These are phyloP conservation scores for Coregonus suidteri DNA, from an alignment of 2,797 vertebrate genomes.

Conservation along the genomic window DNA sequence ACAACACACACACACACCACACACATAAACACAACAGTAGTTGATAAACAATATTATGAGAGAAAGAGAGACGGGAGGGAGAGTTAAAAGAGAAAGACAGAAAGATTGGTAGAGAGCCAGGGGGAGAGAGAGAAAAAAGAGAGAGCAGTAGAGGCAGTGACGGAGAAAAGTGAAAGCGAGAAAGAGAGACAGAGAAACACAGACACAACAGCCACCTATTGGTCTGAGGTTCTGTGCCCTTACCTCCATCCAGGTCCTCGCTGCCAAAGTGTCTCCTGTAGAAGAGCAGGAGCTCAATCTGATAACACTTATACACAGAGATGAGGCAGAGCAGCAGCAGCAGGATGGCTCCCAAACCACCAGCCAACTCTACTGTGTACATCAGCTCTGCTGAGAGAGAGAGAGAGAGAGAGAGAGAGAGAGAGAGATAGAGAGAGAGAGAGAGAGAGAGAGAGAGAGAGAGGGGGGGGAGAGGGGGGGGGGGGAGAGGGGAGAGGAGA, in stretches of 20 bases:
- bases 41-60: slow-evolving; percentile 20
- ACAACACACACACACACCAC: too few species aligned
- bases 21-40: too few species aligned
- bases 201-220: neutral
- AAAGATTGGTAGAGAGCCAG: too few species aligned
- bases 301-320: slow-evolving; percentile 97
- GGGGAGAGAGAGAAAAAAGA: too few species aligned
- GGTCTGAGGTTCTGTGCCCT: slow-evolving; percentile 31
- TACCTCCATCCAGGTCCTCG: slow-evolving; percentile 96
- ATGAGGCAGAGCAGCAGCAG: slow-evolving; percentile 94
- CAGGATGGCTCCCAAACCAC: slow-evolving; percentile 95
- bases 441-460: neutral
- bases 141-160: neutral
- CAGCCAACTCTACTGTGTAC: slow-evolving; percentile 98
- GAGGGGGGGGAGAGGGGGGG: slow-evolving; percentile 82
- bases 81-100: neutral
- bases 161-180: neutral
- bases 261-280: slow-evolving; percentile 97
- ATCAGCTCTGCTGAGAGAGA: slow-evolving; percentile 88
- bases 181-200: neutral
- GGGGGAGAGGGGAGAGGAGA: slow-evolving; percentile 26
- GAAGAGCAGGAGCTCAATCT: slow-evolving; percentile 98
- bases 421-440: neutral
- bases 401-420: slow-evolving; percentile 54
- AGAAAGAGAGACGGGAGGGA: neutral